phyloP scores from a whole-genome alignment of 1,140 invertebrate species.

The Phenacoccus solenopsis region DNA sequence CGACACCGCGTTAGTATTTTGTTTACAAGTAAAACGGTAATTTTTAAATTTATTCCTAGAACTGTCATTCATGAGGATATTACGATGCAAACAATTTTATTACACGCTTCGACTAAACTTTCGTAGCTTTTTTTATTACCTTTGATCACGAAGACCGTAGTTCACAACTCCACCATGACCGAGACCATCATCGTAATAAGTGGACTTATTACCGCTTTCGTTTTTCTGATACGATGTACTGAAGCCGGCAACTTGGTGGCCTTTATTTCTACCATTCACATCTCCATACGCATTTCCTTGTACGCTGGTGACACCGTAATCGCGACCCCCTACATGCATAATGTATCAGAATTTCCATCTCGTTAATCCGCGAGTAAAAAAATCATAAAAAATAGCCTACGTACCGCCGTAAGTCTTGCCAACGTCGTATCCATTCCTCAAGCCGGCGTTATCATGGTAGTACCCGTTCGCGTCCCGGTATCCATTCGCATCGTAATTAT shows the following conservation, averaged over 20 bases:
- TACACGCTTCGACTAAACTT: background rate
- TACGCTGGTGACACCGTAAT: conserved; percentile 24
- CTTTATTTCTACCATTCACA: conserved; percentile 28
- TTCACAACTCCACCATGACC: conserved; percentile 27
- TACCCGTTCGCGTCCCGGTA: conserved; percentile 25
- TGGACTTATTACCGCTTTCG: conserved; percentile 29
- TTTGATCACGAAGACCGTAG: conserved; percentile 27
- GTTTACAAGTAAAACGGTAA: background rate
- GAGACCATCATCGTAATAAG: conserved; percentile 30
- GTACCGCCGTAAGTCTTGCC: conserved; percentile 27
- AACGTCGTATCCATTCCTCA: conserved; percentile 25
- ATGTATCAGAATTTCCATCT: background rate
- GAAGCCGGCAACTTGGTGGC: conserved; percentile 29
- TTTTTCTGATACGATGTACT: conserved; percentile 30
- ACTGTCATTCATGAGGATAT: background rate
- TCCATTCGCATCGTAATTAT: conserved; percentile 22
- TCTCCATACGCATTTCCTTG: conserved; percentile 25
- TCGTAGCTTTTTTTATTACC: conserved; percentile 20
- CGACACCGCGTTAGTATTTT: background rate
- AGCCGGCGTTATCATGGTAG: conserved; percentile 25
- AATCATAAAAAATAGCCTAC: background rate
- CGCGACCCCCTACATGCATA: conserved; percentile 22
- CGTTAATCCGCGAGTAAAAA: no score
- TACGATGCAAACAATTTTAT: background rate
- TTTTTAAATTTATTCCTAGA: conserved; percentile 4